A percentile compares a stretch with the other conserved stretches of the same genome.
Conservation (phyloP, 2,797 vertebrate species). For the Ataeniobius toweri region DNA sequence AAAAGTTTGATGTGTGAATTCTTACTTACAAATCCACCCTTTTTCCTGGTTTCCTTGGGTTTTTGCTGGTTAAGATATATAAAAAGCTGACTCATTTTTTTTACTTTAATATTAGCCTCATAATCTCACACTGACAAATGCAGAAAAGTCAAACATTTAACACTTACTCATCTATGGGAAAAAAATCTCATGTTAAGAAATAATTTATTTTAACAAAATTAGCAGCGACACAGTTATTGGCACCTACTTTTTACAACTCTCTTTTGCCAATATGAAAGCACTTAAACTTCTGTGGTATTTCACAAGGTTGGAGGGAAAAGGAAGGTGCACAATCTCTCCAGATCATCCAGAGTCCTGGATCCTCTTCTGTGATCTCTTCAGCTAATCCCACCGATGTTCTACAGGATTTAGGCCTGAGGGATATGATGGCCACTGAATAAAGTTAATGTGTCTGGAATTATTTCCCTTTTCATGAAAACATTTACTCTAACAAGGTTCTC, state of each 20-base stretch:
- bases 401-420: background rate
- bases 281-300: background rate
- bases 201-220: background rate
- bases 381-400: background rate
- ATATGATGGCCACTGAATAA: background rate
- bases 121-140: background rate
- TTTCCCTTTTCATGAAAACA: background rate
- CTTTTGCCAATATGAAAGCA: background rate
- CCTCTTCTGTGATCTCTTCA: background rate
- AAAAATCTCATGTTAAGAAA: background rate
- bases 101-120: background rate
- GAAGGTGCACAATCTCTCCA: background rate
- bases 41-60: background rate
- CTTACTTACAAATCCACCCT: background rate
- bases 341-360: background rate
- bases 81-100: background rate
- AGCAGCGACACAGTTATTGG: background rate
- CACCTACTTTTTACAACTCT: background rate
- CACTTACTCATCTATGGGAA: background rate
- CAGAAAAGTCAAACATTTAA: background rate
- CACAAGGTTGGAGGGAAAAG: background rate
- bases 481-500: no score
- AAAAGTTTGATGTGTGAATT: background rate
- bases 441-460: background rate
- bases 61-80: background rate